Conservation (phyloP, 2,113 vertebrate genomes). For the Rynchops niger region DNA sequence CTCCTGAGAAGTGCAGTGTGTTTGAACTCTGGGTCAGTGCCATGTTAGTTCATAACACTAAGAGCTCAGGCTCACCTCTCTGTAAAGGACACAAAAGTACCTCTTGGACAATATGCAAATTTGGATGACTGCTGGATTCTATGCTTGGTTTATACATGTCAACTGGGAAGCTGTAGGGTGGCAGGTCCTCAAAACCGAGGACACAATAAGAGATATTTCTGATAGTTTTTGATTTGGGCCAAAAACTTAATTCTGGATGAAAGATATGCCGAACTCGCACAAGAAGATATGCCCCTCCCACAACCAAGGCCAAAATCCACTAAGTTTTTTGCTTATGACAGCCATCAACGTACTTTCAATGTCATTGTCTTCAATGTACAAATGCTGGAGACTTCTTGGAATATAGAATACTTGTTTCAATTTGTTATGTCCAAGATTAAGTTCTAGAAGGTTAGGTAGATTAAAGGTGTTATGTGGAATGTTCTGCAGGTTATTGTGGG, state of each 20-base stretch:
- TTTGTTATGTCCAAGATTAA: constrained; percentile 83
- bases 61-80: not conserved
- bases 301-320: not conserved
- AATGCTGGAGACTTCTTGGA: constrained; percentile 80
- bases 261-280: not conserved
- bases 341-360: constrained; percentile 77
- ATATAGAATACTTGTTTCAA: constrained; percentile 79
- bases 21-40: not conserved
- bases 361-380: constrained; percentile 82
- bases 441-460: constrained; percentile 77
- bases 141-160: not conserved
- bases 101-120: not conserved
- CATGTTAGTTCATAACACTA: too few species aligned
- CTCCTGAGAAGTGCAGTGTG: not conserved
- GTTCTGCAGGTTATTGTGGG: constrained; percentile 77
- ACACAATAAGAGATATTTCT: not conserved
- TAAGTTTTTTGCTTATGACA: not conserved
- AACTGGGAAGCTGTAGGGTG: not conserved
- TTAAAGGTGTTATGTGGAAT: constrained; percentile 77
- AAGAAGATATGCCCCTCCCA: not conserved
- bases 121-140: not conserved
- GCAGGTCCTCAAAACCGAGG: not conserved
- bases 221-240: not conserved
- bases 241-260: not conserved
- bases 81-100: not conserved